These are phyloP conservation scores for Tolypeutes matacus DNA, from an alignment of 2,797 vertebrate species.

Conservation along the genomic window DNA sequence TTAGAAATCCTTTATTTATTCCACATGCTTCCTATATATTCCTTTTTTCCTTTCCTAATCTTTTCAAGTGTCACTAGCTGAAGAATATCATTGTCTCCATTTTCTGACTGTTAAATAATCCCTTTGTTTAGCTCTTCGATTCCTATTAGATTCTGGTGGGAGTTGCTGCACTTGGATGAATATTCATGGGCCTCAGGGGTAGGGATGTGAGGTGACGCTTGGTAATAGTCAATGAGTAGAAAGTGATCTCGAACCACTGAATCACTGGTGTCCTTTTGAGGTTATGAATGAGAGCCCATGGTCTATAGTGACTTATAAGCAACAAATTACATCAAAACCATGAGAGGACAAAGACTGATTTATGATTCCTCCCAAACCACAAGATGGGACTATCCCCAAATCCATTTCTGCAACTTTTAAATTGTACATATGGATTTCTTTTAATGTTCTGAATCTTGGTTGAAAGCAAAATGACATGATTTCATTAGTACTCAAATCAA, in stretches of 20 bases:
- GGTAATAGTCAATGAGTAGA: background rate
- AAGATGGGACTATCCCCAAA: conserved; percentile 31
- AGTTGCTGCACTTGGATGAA: background rate
- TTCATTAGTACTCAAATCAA: conserved; percentile 49
- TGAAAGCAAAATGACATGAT: conserved; percentile 34
- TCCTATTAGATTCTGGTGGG: background rate
- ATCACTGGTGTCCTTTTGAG: background rate
- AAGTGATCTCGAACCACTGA: conserved; percentile 51
- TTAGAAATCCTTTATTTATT: background rate
- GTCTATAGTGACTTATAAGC: conserved; percentile 52
- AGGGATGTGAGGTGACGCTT: background rate
- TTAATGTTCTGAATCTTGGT: background rate
- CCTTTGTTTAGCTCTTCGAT: background rate
- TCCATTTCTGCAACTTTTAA: conserved; percentile 33
- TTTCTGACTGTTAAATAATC: background rate
- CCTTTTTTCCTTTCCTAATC: background rate
- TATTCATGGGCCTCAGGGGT: background rate
- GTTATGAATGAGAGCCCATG: background rate
- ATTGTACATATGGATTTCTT: background rate
- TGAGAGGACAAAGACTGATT: conserved; percentile 57
- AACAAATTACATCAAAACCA: conserved; percentile 55
- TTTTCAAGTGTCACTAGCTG: conserved; percentile 4
- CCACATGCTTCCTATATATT: background rate
- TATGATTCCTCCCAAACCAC: conserved; percentile 4
- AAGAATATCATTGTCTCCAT: background rate